Base-by-base conservation (phyloP, 2,113 vertebrate genomes). In the Camelus bactrianus region DNA sequence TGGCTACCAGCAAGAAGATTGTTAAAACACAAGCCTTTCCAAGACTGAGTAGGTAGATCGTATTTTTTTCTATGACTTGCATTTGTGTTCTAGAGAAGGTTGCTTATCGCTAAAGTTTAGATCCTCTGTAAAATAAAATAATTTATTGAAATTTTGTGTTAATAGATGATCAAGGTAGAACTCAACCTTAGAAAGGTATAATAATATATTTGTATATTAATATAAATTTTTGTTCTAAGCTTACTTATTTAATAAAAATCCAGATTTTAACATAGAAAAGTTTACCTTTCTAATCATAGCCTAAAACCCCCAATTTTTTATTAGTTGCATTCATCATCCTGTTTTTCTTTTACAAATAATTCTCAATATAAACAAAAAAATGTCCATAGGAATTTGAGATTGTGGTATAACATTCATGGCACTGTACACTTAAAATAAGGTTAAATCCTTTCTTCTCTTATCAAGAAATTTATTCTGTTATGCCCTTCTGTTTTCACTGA, bases 241-340 rank as follows among this genome's bases (percentile, higher is more conserved):
- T 62, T 91, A 19, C 19, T 76, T 28, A 67, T 75, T 8, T 58
- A 95, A 91, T 90, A 94, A 93, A 82, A 89, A 83, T 38, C 5
- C 42, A 81, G 13, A 93, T 85, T 76, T 91, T 85, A 92, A 65
- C 10, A 69, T 52, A 62, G 73, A 83, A 93, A 94, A 73, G 10
- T 65, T 96, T 94, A 88, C 42, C 19, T 89, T 91, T 83, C 73
- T 87, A 94, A 56, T 91, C 38, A 73, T 46, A 92, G 30, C 77
- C 48, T 91, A 93, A 93, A 91, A 22, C 26, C 3, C 5, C 3
- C 5, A 89, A 86, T 52, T 56, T 94, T 95, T 90, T 89, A 93
- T 96, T 89, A 77, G 24, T 46, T 86, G 12, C 32, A 89, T 95
- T 95, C 30, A 91, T 96, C 83, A 96, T 72, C 64, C 93, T 97